Evolutionary conservation across 2,888 invertebrate species (phyloP).

Genomic region (Cacoxenus indagator): DNA sequence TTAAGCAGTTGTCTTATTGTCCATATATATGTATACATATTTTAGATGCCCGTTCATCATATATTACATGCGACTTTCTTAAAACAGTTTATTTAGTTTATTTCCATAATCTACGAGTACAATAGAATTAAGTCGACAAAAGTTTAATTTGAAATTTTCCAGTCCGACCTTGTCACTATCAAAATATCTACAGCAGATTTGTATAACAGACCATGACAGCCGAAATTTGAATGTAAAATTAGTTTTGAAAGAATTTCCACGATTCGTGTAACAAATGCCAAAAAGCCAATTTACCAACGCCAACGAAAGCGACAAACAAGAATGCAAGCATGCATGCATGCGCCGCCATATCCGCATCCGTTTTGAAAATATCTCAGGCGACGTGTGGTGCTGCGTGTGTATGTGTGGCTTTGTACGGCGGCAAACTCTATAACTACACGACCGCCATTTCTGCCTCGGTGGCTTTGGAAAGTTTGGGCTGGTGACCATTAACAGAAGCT

Average conservation of each 20-base stretch:
- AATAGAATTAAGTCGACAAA: neutral
- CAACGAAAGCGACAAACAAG: neutral
- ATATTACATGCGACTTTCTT: too few species aligned
- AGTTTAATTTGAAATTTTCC: neutral
- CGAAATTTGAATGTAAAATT: constrained; percentile 4
- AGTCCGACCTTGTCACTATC: neutral
- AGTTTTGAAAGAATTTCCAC: constrained; percentile 12
- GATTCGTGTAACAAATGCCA: constrained; percentile 17
- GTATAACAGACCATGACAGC: neutral
- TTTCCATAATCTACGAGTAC: too few species aligned
- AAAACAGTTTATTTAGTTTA: too few species aligned
- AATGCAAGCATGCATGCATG: constrained; percentile 6
- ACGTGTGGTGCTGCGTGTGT: neutral
- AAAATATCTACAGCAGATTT: neutral
- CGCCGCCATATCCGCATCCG: constrained; percentile 8
- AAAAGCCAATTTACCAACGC: constrained; percentile 21
- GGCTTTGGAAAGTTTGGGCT: neutral
- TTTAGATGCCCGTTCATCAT: too few species aligned
- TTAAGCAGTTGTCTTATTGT: too few species aligned
- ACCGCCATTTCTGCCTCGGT: constrained; percentile 4
- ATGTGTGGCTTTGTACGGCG: neutral
- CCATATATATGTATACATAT: too few species aligned
- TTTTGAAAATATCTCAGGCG: constrained; percentile 1
- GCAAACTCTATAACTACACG: neutral
- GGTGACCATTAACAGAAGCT: constrained; percentile 5